Base-by-base conservation (phyloP, 2,113 vertebrate species). In the Brienomyrus longianalis region DNA sequence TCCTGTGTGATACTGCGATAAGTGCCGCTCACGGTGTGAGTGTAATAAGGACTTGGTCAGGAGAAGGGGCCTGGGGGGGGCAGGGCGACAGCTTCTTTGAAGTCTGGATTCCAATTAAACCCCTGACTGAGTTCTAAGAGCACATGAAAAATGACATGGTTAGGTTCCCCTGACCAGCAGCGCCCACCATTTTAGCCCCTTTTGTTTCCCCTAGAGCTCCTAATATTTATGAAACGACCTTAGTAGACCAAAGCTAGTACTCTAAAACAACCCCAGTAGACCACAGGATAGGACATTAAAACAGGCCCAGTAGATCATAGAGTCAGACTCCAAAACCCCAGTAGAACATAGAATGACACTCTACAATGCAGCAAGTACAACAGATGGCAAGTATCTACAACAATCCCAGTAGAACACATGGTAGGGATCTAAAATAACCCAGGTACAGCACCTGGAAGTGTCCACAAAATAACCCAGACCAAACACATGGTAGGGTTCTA, bases 91-190 rank as follows among this genome's bases (percentile, higher is more conserved):
- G 96, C 95, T 97, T 97, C 98, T 99, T 99, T 99, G 98, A 99
- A 98, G 98, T 99, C 98, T 97, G 95, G 96, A 98, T 99, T 99
- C 97, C 98, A 99, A 99, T 99, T 99, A 99, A 99, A 98, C 98
- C 98, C 97, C 98, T 98, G 97, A 98, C 98, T 98, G 98, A 98
- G 98, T 99, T 99, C 98, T 98, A 96, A 99, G 97, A 94, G 92
- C 95, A 95, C 93, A 97, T 98, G 96, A 98, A 96, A 97, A 98
- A 98, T 97, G 97, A 96, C 97, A 97, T 96, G 97, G 95, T 96
- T 97, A 96, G 97, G 97, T 97, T 97, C 96, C 96, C 95, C 95
- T 96, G 96, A 97, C 97, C 96, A 95, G 94, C 94, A 95, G 92
- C 96, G 95, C 96, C 96, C 95, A 95, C 95, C 96, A 94, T 95